phyloP scores from a whole-genome alignment of 2,888 invertebrate species.

The Argyra leucocephala region DNA sequence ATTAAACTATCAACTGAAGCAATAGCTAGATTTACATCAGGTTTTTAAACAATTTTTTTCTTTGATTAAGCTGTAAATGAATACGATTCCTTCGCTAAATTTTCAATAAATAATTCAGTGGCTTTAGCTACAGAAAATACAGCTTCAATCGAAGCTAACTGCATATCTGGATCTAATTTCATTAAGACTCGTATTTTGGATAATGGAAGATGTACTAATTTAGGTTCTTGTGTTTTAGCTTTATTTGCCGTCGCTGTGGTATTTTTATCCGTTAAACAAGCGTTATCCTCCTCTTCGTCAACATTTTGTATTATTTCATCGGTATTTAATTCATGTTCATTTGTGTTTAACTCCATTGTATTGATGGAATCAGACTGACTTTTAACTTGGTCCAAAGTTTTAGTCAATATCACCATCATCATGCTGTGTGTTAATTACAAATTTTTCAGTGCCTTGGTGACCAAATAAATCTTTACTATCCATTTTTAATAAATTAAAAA shows the following conservation, averaged over 20 bases:
- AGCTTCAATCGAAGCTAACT: slow-evolving; percentile 68
- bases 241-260: neutral
- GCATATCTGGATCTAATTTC: slow-evolving; percentile 80
- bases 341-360: neutral
- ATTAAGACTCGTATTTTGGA: slow-evolving; percentile 73
- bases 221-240: slow-evolving; percentile 20
- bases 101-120: slow-evolving; percentile 78
- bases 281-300: neutral
- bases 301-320: neutral
- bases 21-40: slow-evolving; percentile 71
- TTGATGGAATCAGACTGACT: no score
- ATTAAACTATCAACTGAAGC: slow-evolving; percentile 68
- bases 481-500: neutral
- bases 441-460: neutral
- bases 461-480: slow-evolving; percentile 5
- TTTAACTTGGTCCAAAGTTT: neutral
- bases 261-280: neutral
- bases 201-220: slow-evolving; percentile 49
- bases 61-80: slow-evolving; percentile 62
- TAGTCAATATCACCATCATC: neutral
- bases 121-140: slow-evolving; percentile 75
- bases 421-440: neutral
- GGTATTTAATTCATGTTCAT: neutral
- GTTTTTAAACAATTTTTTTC: slow-evolving; percentile 72
- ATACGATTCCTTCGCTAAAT: slow-evolving; percentile 67